phyloP scores from a whole-genome alignment of 1,140 invertebrate genomes.

The Luehdorfia chinensis region DNA sequence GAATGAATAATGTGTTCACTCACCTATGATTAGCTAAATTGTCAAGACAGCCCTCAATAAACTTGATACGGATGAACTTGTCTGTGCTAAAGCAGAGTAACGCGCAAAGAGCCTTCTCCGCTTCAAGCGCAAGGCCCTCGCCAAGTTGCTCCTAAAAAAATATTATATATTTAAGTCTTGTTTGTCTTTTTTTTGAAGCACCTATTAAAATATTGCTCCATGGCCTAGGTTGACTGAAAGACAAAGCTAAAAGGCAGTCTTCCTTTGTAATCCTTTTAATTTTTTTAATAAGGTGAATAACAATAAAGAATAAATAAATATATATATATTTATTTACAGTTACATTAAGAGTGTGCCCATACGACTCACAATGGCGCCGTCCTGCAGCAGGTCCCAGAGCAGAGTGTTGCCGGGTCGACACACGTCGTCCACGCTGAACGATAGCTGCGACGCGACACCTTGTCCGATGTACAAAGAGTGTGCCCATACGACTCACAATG shows the following conservation, averaged over 20 bases:
- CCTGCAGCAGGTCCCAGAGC: constrained; percentile 95
- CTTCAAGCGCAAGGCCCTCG: constrained; percentile 92
- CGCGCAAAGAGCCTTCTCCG: constrained; percentile 93
- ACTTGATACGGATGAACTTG: constrained; percentile 92
- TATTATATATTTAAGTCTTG: constrained; percentile 7
- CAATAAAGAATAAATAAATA: too few species aligned
- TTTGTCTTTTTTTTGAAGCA: too few species aligned
- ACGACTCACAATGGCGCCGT: constrained; percentile 90
- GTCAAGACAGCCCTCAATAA: constrained; percentile 95
- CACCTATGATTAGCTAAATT: constrained; percentile 91
- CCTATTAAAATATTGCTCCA: too few species aligned
- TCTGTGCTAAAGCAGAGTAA: constrained; percentile 94
- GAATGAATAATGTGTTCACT: too few species aligned
- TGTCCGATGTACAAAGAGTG: too few species aligned
- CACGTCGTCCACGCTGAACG: constrained; percentile 84
- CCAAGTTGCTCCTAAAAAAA: constrained; percentile 84
- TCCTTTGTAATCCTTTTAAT: too few species aligned
- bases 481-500: constrained; percentile 82
- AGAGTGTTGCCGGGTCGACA: constrained; percentile 93
- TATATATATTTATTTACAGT: too few species aligned
- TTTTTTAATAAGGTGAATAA: too few species aligned
- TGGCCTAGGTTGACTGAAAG: too few species aligned
- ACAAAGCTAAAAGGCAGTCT: too few species aligned
- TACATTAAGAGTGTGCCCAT: constrained; percentile 30
- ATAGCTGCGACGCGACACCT: too few species aligned